Base-by-base conservation (phyloP, 2,113 vertebrate genomes). In the Riparia riparia region DNA sequence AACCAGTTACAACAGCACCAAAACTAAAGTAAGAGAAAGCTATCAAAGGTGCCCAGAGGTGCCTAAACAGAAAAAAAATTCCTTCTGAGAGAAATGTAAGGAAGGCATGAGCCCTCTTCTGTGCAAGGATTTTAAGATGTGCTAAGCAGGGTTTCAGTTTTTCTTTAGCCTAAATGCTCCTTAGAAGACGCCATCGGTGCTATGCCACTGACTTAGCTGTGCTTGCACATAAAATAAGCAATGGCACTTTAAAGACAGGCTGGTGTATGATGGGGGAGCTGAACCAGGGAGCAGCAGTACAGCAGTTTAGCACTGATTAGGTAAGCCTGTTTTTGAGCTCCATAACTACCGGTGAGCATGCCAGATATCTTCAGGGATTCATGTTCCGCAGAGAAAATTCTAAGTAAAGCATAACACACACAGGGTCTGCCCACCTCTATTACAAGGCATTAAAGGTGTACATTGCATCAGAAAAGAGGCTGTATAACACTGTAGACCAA, bases 401-500 rank as follows among this genome's bases (percentile, higher is more conserved):
- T 72, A 42, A 49, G 18, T 20, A 20, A 72, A 51, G 4, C 12
- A 60, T 20, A 82, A 79, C 21, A 7, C 20, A 25, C 2, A 5
- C 29, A 69, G 39, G 34, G 7, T 49, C 34, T 82, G 34, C 34
- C 47, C 32, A 50, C 11, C 8, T 58, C 45, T 65, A 0, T 49
- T 50, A n/a, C 6, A 45, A 78, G 31, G 21, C 10, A 49, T 32
- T 31, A 41, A 56, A 29, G 22, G 37, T 14, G 18, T 13, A 32
- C 0, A 0, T 6, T 56, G 24, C 56, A 58, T 15, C 14, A 64
- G 22, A 89, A 70, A 41, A 8, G 18, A 84, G 25, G 11, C 9
- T 83, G 12, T 34, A 20, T 8, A 89, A 82, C 20, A 51, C 8
- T 17, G 5, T 5, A 22, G 0, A 3, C 12, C 22, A 29, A 9